Evolutionary conservation across 2,888 invertebrate species (phyloP).

Genomic region (Leptopilina syphax): DNA sequence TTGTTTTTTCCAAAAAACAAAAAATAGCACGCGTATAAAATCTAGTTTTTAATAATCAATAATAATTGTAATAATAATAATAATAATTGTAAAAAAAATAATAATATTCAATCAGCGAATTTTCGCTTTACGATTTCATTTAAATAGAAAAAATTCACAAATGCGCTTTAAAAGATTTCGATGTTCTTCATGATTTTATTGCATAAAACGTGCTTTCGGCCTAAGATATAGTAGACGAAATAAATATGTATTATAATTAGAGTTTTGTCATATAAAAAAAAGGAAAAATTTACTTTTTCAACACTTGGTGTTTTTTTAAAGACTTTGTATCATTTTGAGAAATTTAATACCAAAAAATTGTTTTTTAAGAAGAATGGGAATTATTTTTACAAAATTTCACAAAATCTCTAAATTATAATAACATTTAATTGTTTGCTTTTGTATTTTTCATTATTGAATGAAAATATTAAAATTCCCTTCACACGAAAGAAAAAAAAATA

Average conservation of each 20-base stretch:
- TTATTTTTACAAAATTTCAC: not conserved
- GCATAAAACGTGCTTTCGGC: constrained; percentile 29
- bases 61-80: not conserved
- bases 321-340: too few species aligned
- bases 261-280: not conserved
- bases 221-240: constrained; percentile 5
- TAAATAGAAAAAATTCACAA: constrained; percentile 8
- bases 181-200: constrained; percentile 29
- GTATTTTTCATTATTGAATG: too few species aligned
- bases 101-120: not conserved
- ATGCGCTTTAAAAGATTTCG: constrained; percentile 12
- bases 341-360: too few species aligned
- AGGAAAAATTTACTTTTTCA: too few species aligned
- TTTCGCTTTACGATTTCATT: not conserved
- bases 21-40: constrained; percentile 68
- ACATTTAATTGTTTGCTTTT: not conserved
- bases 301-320: too few species aligned
- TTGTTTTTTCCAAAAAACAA: constrained; percentile 58
- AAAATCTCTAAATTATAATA: constrained; percentile 7
- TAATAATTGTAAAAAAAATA: not conserved
- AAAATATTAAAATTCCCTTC: too few species aligned
- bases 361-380: too few species aligned
- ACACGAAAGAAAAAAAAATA: not conserved
- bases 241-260: constrained; percentile 4
- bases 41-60: constrained; percentile 58